Percentiles rank a stretch among this genome's conserved stretches.
Conservation (phyloP, 2,797 vertebrate species). For the Cetoscarus ocellatus region DNA sequence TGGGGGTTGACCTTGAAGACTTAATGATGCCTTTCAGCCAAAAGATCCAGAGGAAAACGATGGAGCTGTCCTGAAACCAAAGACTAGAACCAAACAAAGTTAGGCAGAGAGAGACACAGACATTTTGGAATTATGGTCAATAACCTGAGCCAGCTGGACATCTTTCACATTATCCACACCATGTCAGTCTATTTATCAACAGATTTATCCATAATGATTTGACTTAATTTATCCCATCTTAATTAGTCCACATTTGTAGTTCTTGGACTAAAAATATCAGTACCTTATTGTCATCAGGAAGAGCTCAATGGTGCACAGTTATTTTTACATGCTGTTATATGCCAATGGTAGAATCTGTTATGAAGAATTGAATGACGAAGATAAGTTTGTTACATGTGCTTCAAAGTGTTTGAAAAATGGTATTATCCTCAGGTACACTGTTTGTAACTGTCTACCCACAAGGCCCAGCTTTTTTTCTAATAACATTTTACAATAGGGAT, state of each 20-base stretch:
- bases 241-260: not conserved
- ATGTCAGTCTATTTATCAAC: not conserved
- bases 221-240: no score
- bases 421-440: no score
- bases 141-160: not conserved
- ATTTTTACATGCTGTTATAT: no score
- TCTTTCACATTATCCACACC: not conserved
- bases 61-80: constrained; percentile 45
- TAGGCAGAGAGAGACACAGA: constrained; percentile 25
- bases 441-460: no score
- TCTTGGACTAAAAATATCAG: not conserved
- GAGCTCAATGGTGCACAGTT: no score
- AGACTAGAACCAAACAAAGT: constrained; percentile 40
- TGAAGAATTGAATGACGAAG: no score
- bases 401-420: no score
- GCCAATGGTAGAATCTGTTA: no score
- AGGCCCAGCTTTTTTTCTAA: no score
- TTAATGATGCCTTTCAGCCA: constrained; percentile 86
- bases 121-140: not conserved
- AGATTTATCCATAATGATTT: no score
- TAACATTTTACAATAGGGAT: no score
- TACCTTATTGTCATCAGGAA: not conserved
- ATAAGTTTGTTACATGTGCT: no score
- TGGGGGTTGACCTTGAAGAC: constrained; percentile 86
- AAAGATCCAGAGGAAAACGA: constrained; percentile 76